Base-by-base conservation (phyloP, 2,797 vertebrate genomes). In the Antennarius maculatus region DNA sequence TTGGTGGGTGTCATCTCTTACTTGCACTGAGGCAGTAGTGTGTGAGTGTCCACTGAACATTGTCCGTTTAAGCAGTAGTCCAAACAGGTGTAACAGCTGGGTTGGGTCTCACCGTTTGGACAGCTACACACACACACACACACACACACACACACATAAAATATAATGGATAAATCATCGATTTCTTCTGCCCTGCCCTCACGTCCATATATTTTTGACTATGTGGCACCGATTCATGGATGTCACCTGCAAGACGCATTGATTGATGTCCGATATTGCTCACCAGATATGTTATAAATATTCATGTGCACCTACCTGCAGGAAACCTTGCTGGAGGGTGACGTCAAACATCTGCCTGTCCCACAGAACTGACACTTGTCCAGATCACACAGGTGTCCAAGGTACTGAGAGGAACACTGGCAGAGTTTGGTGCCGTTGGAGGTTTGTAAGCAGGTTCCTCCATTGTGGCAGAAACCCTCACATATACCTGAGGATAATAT, bases 11-110 rank as follows among this genome's bases (percentile, higher is more conserved):
- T 51, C 10, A 29, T 15, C n/a, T 66, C 94, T 95, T 92, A 98
- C 96, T 93, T 95, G 95, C 97, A 98, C 77, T 95, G 92, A 0
- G 96, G 97, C 73, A 97, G 95, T 84, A 93, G 91, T 0, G 95
- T 94, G 71, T 89, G 91, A 62, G 84, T 84, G 11, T 96, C 92
- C 64, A 97, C 91, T 57, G 94, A 91, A 74, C 97, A 98, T 49
- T 94, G 94, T 1, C 96, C 96, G 0, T 95, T 94, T 0, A 86
- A 66, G 77, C 97, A 98, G 91, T 95, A 97, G 72, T 93, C 88
- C 31, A 86, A 78, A 14, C 97, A 98, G 42, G 95, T 94, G 79
- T 93, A 94, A 81, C 97, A 98, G 91, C 94, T 96, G 66, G 94
- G 93, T 0, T 94, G 95, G 31, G 80, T 89, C 28, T 90, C 92